Conservation (phyloP, 2,888 invertebrate species). For the Scaptomyza polygonia region DNA sequence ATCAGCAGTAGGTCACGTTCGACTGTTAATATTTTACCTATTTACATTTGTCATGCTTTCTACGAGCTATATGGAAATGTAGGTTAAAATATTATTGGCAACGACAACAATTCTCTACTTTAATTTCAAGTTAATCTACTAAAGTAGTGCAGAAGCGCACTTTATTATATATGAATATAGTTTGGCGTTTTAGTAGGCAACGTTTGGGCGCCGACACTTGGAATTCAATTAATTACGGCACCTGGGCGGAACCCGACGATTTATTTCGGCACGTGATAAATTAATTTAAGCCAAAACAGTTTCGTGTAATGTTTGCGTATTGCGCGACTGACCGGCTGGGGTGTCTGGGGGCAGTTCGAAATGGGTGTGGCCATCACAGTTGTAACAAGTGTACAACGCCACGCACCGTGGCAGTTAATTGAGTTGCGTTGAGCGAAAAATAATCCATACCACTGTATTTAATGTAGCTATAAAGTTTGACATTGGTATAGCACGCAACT, state of each 20-base stretch:
- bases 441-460: slow-evolving; percentile 48
- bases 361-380: slow-evolving; percentile 43
- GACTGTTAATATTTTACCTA: too few relatives aligned
- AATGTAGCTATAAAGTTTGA: slow-evolving; percentile 46
- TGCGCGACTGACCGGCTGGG: slow-evolving; percentile 19
- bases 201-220: slow-evolving; percentile 31
- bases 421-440: slow-evolving; percentile 54
- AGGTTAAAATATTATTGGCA: too few relatives aligned
- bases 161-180: slow-evolving; percentile 39
- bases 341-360: slow-evolving; percentile 3
- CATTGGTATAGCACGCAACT: slow-evolving; percentile 53
- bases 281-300: slow-evolving; percentile 64
- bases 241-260: slow-evolving; percentile 48
- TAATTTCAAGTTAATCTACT: slow-evolving; percentile 26
- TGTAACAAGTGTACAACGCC: slow-evolving; percentile 53
- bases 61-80: too few relatives aligned
- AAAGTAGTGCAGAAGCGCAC: neutral
- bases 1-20: too few relatives aligned
- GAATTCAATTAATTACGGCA: slow-evolving; percentile 71
- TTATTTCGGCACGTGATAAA: slow-evolving; percentile 75
- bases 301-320: slow-evolving; percentile 57
- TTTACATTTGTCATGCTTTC: too few relatives aligned
- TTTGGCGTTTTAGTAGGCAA: slow-evolving; percentile 27
- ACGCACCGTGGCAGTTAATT: slow-evolving; percentile 59
- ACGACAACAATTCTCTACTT: slow-evolving; percentile 10